phyloP scores from a whole-genome alignment of 2,888 invertebrate genomes.

The Lissocephala sabroskyi region DNA sequence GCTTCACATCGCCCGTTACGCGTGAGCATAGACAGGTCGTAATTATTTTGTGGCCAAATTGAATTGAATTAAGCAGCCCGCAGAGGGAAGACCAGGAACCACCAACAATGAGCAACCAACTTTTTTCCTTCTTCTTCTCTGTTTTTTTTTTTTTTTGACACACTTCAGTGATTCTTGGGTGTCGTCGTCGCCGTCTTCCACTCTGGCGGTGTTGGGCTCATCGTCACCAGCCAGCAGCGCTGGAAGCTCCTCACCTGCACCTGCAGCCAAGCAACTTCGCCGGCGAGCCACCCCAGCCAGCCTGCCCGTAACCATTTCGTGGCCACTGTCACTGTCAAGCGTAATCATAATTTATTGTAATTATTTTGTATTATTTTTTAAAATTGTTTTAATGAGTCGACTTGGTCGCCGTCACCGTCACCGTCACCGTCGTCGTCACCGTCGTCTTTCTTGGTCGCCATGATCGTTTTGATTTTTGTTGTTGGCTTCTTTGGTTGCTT shows the following conservation, averaged over 20 bases:
- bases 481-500: slow-evolving; percentile 25
- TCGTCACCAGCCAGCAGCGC: slow-evolving; percentile 25
- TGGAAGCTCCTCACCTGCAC: slow-evolving; percentile 34
- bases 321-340: slow-evolving; percentile 62
- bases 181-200: slow-evolving; percentile 40
- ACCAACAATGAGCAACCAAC: slow-evolving; percentile 55
- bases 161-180: slow-evolving; percentile 64
- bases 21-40: slow-evolving; percentile 58
- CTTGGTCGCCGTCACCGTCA: slow-evolving; percentile 1
- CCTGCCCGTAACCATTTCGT: slow-evolving; percentile 23
- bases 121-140: no score
- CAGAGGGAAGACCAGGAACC: slow-evolving; percentile 34
- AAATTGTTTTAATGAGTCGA: slow-evolving; percentile 64
- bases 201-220: slow-evolving; percentile 21
- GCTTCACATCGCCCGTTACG: slow-evolving; percentile 62
- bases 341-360: slow-evolving; percentile 68
- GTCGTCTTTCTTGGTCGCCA: neutral
- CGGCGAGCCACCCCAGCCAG: neutral
- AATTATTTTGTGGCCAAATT: slow-evolving; percentile 63
- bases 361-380: slow-evolving; percentile 67
- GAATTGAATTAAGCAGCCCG: slow-evolving; percentile 63
- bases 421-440: slow-evolving; percentile 13
- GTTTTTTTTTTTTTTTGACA: no score
- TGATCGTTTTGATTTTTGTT: neutral
- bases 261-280: no score